A percentile compares a stretch with the other conserved stretches of the same genome.
These are phyloP conservation scores for Pollicipes pollicipes DNA, from an alignment of 1,140 invertebrate species.

Conservation along the genomic window DNA sequence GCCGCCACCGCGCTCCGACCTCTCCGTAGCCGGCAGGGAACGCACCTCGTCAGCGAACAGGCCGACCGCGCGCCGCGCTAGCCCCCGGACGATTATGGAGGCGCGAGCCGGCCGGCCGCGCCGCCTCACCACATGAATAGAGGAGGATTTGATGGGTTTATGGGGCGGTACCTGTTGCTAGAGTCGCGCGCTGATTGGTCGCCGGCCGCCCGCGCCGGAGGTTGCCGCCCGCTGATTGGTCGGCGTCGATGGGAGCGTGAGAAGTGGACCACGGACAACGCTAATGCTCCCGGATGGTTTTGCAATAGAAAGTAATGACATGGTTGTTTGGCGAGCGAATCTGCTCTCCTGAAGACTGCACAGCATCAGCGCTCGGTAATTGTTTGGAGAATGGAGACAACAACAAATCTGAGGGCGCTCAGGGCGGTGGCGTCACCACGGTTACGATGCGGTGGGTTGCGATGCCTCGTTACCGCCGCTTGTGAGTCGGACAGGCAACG, in stretches of 20 bases:
- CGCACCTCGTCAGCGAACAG: too few relatives aligned
- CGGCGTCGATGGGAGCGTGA: background rate
- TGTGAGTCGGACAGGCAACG: too few relatives aligned
- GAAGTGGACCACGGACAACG: background rate
- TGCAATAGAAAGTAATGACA: conserved; percentile 2
- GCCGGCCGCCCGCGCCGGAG: too few relatives aligned
- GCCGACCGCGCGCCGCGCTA: background rate
- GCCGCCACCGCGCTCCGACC: too few relatives aligned
- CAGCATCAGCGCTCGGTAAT: background rate
- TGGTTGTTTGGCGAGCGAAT: background rate
- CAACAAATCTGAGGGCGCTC: too few relatives aligned
- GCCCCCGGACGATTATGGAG: background rate
- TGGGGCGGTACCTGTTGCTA: background rate
- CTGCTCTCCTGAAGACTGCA: background rate
- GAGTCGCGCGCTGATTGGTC: background rate
- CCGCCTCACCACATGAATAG: background rate
- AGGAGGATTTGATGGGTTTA: background rate
- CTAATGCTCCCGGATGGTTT: background rate
- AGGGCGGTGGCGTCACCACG: too few relatives aligned
- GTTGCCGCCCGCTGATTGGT: background rate
- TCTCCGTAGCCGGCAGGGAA: too few relatives aligned
- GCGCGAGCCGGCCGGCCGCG: too few relatives aligned
- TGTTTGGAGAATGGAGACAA: background rate
- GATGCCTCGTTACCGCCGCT: too few relatives aligned
- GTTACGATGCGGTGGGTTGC: too few relatives aligned